Evolutionary conservation across 2,113 vertebrate genomes (phyloP).

Genomic region (Gambusia affinis): DNA sequence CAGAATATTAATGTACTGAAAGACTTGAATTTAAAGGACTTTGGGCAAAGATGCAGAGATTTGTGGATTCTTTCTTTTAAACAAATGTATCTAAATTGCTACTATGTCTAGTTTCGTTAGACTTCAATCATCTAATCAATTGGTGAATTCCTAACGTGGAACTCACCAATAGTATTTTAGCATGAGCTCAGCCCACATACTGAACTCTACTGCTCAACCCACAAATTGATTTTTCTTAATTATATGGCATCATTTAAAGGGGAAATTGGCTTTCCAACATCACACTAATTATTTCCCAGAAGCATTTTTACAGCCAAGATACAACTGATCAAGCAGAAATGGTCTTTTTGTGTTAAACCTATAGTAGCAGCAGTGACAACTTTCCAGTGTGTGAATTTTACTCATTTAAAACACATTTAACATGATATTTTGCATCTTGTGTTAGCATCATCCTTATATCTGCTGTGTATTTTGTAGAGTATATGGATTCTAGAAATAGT

Average conservation of each 20-base stretch:
- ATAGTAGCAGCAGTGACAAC: not conserved
- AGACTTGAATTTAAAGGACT: conserved; percentile 23
- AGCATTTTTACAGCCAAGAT: not conserved
- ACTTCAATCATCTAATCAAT: not conserved
- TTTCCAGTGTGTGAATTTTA: not conserved
- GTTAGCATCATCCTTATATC: not conserved
- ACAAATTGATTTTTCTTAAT: not conserved
- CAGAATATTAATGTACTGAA: conserved; percentile 28
- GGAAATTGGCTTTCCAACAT: not conserved
- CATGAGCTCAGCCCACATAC: not conserved
- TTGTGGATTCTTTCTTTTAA: not conserved
- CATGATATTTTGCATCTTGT: not conserved
- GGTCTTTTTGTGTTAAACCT: not conserved
- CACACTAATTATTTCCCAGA: not conserved
- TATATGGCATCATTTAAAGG: not conserved
- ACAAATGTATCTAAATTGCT: not conserved
- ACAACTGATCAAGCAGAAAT: not conserved
- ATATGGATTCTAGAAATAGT: too few species aligned
- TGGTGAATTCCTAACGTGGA: not conserved
- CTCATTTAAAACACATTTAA: not conserved
- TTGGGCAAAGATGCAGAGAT: not conserved
- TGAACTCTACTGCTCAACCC: not conserved
- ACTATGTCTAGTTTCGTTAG: not conserved
- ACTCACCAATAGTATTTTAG: not conserved
- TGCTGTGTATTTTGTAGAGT: too few species aligned